A percentile compares a stretch with the other conserved stretches of the same genome.
phyloP scores from a whole-genome alignment of 2,113 vertebrate genomes.

The Dunckerocampus dactyliophorus region DNA sequence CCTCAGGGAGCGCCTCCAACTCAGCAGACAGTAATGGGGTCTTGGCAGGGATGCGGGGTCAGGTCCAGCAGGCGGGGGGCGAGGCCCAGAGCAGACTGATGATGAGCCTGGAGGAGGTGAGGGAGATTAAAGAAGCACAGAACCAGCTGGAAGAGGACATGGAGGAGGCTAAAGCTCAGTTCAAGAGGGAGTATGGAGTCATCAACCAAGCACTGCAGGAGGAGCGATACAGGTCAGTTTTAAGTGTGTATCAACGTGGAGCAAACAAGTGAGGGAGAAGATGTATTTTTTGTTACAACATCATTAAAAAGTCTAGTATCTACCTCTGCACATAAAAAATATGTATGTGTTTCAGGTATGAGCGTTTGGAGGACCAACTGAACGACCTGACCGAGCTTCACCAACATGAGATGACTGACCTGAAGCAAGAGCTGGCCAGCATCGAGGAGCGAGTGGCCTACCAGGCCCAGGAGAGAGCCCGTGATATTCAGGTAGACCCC shows the following conservation, averaged over 20 bases:
- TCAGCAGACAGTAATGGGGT: conserved; percentile 85
- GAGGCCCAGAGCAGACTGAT: conserved; percentile 59
- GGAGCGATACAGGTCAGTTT: conserved; percentile 84
- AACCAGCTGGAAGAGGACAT: conserved; percentile 86
- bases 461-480: conserved; percentile 88
- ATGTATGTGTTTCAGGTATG: conserved; percentile 68
- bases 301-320: not conserved
- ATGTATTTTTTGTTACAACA: too few relatives aligned
- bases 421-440: conserved; percentile 93
- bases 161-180: conserved; percentile 84
- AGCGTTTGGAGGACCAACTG: conserved; percentile 88
- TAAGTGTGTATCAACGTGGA: not conserved
- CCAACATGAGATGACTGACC: conserved; percentile 90
- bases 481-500: conserved; percentile 85
- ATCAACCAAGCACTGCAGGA: conserved; percentile 89
- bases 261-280: not conserved
- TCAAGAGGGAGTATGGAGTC: conserved; percentile 82
- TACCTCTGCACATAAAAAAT: not conserved
- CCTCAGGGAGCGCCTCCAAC: conserved; percentile 84
- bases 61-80: conserved; percentile 64
- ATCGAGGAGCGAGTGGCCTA: conserved; percentile 94
- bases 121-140: conserved; percentile 88
- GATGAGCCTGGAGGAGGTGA: conserved; percentile 82
- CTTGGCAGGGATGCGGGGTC: conserved; percentile 53
- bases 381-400: conserved; percentile 92